phyloP scores from a whole-genome alignment of 1,140 invertebrate species.

The Elymnias hypermnestra region DNA sequence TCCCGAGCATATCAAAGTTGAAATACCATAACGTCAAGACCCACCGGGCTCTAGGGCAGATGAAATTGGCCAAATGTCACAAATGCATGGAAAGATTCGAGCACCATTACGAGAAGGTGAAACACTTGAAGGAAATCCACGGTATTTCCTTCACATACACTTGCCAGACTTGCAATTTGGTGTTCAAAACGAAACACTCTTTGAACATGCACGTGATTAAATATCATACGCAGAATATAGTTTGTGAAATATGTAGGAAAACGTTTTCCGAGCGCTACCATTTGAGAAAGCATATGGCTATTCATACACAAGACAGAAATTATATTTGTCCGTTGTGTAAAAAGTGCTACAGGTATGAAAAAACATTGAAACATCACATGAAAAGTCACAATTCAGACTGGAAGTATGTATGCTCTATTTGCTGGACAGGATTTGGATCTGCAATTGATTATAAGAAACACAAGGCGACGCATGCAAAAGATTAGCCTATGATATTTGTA shows the following conservation, averaged over 20 bases:
- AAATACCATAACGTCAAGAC: conserved; percentile 17
- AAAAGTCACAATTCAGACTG: conserved; percentile 11
- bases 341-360: conserved; percentile 20
- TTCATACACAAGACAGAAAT: conserved; percentile 18
- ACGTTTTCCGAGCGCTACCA: conserved; percentile 9
- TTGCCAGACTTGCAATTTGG: conserved; percentile 9
- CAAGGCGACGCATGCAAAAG: neutral
- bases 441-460: conserved; percentile 4
- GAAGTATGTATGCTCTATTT: conserved; percentile 1
- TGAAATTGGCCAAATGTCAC: conserved; percentile 17
- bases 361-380: conserved; percentile 17
- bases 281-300: conserved; percentile 18
- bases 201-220: conserved; percentile 11
- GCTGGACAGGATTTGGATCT: conserved; percentile 5
- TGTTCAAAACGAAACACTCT: conserved; percentile 12
- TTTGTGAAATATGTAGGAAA: conserved; percentile 18
- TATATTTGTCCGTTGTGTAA: conserved; percentile 13
- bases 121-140: conserved; percentile 17
- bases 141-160: conserved; percentile 6
- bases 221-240: conserved; percentile 15
- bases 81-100: conserved; percentile 12
- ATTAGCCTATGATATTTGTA: neutral
- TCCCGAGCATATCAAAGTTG: conserved; percentile 9
- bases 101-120: conserved; percentile 19
- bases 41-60: conserved; percentile 1